Evolutionary conservation across 2,113 vertebrate genomes (phyloP).

Genomic region (Scytalopus superciliaris): DNA sequence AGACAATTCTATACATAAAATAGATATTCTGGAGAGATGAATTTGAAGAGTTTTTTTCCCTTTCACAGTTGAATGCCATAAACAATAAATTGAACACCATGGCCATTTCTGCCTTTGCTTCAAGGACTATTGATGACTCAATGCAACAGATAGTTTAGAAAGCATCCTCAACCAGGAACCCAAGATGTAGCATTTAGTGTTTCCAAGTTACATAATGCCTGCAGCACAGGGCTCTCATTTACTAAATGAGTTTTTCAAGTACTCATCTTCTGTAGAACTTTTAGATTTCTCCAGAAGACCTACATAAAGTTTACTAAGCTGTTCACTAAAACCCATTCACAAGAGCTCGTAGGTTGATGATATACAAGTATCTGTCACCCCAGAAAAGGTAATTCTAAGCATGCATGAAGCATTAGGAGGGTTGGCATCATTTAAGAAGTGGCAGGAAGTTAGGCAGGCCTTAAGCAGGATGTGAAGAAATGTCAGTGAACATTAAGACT

Average conservation of each 20-base stretch:
- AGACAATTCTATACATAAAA: not conserved
- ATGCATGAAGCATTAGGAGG: not conserved
- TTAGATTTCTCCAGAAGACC: not conserved
- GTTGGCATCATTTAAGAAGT: not conserved
- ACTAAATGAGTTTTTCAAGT: not conserved
- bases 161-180: not conserved
- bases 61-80: not conserved
- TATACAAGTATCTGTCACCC: not conserved
- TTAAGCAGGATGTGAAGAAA: not conserved
- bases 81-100: not conserved
- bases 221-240: not conserved
- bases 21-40: not conserved
- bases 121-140: not conserved
- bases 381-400: not conserved
- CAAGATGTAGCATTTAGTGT: not conserved
- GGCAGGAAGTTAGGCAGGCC: not conserved
- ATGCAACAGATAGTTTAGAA: not conserved
- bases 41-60: not conserved
- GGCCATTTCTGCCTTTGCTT: not conserved
- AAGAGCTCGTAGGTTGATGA: not conserved
- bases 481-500: not conserved
- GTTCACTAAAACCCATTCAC: not conserved
- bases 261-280: not conserved
- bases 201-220: not conserved
- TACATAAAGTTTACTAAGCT: not conserved